Evolutionary conservation across 1,140 invertebrate species (phyloP).

Genomic region (Dufourea novaeangliae): DNA sequence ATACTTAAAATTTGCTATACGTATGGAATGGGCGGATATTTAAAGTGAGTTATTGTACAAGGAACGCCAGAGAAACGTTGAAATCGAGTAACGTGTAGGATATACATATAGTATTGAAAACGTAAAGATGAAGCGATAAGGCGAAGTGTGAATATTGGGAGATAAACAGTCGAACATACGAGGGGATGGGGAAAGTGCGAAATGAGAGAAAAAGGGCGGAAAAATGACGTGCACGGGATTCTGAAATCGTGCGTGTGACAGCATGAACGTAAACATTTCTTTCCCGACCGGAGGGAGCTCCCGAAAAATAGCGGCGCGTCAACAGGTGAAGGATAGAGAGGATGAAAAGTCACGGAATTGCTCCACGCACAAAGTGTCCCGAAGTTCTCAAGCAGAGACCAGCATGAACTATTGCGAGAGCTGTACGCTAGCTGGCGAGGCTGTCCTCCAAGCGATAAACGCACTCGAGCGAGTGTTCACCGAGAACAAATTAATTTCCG

Average conservation of each 20-base stretch:
- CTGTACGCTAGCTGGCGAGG: constrained; percentile 31
- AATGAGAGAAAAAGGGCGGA: no score
- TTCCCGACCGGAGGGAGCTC: constrained; percentile 19
- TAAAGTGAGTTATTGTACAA: no score
- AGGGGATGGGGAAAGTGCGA: not conserved
- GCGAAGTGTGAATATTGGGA: no score
- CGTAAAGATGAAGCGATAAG: no score
- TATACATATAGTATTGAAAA: no score
- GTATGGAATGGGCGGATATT: no score
- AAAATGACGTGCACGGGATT: not conserved
- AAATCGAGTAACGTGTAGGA: no score
- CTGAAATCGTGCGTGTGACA: not conserved
- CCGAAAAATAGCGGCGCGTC: constrained; percentile 26
- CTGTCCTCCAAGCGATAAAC: constrained; percentile 50
- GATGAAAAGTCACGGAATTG: not conserved
- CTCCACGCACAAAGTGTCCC: constrained; percentile 38
- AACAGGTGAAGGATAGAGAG: constrained; percentile 34
- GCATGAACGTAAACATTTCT: constrained; percentile 15
- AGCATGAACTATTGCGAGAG: constrained; percentile 49
- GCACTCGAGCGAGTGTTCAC: constrained; percentile 44
- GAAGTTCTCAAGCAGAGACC: constrained; percentile 39
- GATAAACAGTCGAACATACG: not conserved
- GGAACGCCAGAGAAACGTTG: no score
- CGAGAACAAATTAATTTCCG: constrained; percentile 61
- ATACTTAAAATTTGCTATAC: no score